A percentile compares a stretch with the other conserved stretches of the same genome.
phyloP scores from a whole-genome alignment of 1,140 invertebrate genomes.

The Trypoxylus dichotomus region DNA sequence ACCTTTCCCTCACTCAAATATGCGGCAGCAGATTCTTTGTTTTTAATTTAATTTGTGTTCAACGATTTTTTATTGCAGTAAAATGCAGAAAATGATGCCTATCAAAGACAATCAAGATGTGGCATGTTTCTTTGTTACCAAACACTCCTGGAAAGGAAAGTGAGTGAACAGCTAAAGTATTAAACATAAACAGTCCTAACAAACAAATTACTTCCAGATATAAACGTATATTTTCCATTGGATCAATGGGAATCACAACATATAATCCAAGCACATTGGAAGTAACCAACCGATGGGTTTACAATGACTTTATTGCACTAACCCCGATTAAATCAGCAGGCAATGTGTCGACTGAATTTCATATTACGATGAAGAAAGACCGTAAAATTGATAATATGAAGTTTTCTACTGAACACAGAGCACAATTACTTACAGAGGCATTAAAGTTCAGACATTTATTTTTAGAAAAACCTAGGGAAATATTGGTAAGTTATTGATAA shows the following conservation, averaged over 20 bases:
- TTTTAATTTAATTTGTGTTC: neutral
- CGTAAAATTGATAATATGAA: conserved; percentile 93
- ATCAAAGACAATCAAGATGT: conserved; percentile 89
- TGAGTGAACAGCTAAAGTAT: conserved; percentile 57
- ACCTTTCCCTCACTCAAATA: neutral
- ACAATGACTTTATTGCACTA: conserved; percentile 79
- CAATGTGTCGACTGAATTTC: conserved; percentile 71
- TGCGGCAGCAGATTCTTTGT: neutral
- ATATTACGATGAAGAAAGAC: conserved; percentile 85
- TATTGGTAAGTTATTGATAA: conserved; percentile 60
- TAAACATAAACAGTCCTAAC: neutral
- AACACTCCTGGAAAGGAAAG: conserved; percentile 97
- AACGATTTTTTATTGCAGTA: conserved; percentile 28
- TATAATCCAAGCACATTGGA: conserved; percentile 94
- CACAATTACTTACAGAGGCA: conserved; percentile 89
- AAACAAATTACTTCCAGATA: conserved; percentile 66
- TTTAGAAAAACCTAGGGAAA: conserved; percentile 76
- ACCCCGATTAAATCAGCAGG: conserved; percentile 64
- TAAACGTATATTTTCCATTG: conserved; percentile 96
- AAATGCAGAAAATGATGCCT: conserved; percentile 74
- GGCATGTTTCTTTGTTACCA: conserved; percentile 92
- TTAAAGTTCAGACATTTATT: conserved; percentile 79
- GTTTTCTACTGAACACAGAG: conserved; percentile 95
- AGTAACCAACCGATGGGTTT: conserved; percentile 94
- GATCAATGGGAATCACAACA: conserved; percentile 92